These are phyloP conservation scores for Netelia inedita DNA, from an alignment of 2,888 invertebrate species.

Conservation along the genomic window DNA sequence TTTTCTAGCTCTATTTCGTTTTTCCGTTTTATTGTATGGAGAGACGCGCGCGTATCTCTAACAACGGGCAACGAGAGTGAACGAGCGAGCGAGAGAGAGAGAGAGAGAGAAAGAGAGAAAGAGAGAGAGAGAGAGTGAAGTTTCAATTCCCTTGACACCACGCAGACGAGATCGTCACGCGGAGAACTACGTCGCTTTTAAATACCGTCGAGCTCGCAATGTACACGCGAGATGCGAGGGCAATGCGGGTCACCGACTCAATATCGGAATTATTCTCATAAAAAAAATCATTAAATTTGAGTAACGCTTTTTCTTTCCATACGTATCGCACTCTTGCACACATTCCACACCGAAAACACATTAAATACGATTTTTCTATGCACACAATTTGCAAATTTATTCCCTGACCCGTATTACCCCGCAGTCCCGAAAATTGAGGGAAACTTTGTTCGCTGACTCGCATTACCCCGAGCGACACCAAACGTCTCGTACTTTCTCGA, in stretches of 20 bases:
- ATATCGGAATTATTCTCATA: background rate
- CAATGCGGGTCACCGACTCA: background rate
- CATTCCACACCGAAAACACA: background rate
- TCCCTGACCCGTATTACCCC: background rate
- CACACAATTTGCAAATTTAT: no score
- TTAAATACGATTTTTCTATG: no score
- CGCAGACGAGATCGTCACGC: slow-evolving; percentile 53
- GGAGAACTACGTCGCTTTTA: slow-evolving; percentile 44
- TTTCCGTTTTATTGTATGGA: slow-evolving; percentile 16
- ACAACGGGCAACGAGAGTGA: slow-evolving; percentile 18
- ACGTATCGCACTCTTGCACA: background rate
- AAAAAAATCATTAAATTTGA: background rate
- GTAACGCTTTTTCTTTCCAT: background rate
- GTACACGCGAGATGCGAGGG: background rate
- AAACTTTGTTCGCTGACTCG: no score
- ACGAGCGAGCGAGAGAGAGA: background rate
- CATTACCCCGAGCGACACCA: background rate
- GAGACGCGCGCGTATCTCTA: background rate
- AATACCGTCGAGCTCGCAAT: slow-evolving; percentile 38
- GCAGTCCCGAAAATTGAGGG: background rate
- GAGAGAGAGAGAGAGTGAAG: slow-evolving; percentile 13
- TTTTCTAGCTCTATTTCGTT: slow-evolving; percentile 6
- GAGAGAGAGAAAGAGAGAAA: slow-evolving; percentile 12
- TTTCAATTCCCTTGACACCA: slow-evolving; percentile 53
- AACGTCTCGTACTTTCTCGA: background rate